Base-by-base conservation (phyloP, 2,888 invertebrate genomes). In the Allygus modestus region DNA sequence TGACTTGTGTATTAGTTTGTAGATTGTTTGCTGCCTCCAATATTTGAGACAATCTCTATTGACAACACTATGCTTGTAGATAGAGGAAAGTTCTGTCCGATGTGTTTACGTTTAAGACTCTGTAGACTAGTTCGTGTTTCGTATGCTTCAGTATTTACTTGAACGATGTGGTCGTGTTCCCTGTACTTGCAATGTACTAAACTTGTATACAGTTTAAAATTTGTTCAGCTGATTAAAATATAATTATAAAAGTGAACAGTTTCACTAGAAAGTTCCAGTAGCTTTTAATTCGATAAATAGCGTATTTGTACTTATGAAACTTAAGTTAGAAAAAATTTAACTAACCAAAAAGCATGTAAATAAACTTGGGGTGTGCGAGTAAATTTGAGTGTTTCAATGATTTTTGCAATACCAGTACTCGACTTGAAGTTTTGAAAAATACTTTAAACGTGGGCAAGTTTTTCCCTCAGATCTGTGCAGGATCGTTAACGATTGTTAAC, bases 21-120 rank as follows among this genome's bases (percentile, higher is more conserved):
- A 79, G 79, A 58, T 77, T 79, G 79, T 79, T 79, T 79, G 79
- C 79, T 79, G 77, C 77, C 51, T 77, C 51, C n/a, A 77, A 77
- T 17, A 46, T 31, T 51, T 46, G 31, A 54, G n/a, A 54, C 37
- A 15, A 33, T 54, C 54, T 51, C 31, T 79, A 31, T 51, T 54
- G 31, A 79, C 26, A 58, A 79, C 58, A 79, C 58, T 79, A 28
- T 79, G 79, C 79, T 79, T 79, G 79, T 79, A 79, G 79, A 79
- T 79, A 37, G 51, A 41, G n/a, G 77, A 33, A 41, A 73, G 37
- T 41, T 23, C 37, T 73, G 41, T 73, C 73, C 31, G 37, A 31
- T 69, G 69, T 69, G 37, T 69, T 69, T 69, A 61, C 17, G 17
- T 69, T 69, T 37, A 61, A 31, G 15, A 73, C 41, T 73, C 43